phyloP scores from a whole-genome alignment of 2,888 invertebrate genomes.

The Yponomeuta cagnagella region DNA sequence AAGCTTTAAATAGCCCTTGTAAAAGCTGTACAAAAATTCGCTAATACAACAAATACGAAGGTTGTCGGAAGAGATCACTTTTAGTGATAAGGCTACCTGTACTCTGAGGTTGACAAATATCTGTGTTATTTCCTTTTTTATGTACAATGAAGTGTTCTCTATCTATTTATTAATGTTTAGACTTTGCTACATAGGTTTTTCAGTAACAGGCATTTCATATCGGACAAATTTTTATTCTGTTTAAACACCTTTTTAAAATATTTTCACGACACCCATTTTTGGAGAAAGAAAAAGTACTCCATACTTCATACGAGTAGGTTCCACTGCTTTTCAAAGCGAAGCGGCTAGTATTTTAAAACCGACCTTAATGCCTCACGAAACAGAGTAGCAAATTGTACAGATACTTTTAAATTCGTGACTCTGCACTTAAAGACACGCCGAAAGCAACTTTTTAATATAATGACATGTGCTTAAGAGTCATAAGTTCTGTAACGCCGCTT shows the following conservation, averaged over 20 bases:
- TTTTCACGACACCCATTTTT: neutral
- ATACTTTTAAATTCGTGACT: neutral
- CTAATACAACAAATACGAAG: no score
- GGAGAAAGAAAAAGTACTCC: neutral
- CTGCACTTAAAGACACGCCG: constrained; percentile 18
- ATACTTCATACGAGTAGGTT: neutral
- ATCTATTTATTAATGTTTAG: no score
- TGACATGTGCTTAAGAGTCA: constrained; percentile 30
- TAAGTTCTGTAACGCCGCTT: constrained; percentile 9
- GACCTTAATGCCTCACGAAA: neutral
- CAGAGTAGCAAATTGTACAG: neutral
- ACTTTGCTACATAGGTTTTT: neutral
- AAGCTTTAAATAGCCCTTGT: no score
- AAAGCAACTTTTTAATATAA: constrained; percentile 30
- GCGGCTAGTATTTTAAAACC: neutral
- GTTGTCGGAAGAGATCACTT: no score
- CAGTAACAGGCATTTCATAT: neutral
- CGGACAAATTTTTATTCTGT: neutral
- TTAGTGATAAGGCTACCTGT: no score
- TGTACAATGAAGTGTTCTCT: no score
- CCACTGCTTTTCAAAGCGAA: neutral
- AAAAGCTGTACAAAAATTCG: no score
- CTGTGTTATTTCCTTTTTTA: no score
- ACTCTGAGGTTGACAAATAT: no score
- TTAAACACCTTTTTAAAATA: neutral